Conservation (phyloP, 2,888 invertebrate genomes). For the Polyploca ridens region DNA sequence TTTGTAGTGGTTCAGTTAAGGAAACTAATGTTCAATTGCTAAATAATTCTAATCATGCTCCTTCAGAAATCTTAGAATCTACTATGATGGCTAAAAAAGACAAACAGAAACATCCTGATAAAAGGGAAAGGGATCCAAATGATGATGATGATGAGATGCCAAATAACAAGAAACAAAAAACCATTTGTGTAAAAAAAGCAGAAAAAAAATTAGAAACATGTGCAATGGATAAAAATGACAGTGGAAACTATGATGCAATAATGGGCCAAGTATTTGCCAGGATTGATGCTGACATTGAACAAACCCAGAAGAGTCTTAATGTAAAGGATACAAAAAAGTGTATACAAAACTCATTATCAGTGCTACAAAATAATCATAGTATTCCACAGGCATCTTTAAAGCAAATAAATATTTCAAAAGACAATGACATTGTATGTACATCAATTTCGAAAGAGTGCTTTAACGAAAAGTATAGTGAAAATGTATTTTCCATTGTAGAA, state of each 20-base stretch:
- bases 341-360: not conserved
- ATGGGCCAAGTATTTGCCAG: conserved; percentile 73
- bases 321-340: conserved; percentile 10
- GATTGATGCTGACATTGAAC: conserved; percentile 71
- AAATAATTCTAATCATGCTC: conserved; percentile 46
- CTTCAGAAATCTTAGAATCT: conserved; percentile 65
- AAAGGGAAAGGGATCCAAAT: conserved; percentile 53
- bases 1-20: conserved; percentile 65
- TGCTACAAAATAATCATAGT: not conserved
- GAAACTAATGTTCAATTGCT: conserved; percentile 55
- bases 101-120: conserved; percentile 49
- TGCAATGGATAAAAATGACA: conserved; percentile 35
- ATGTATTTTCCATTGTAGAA: conserved; percentile 65
- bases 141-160: conserved; percentile 38
- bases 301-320: conserved; percentile 45
- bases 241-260: conserved; percentile 69
- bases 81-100: conserved; percentile 41
- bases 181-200: conserved; percentile 22
- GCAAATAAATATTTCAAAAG: not conserved
- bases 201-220: conserved; percentile 15
- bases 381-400: not conserved
- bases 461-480: conserved; percentile 67
- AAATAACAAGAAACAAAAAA: conserved; percentile 58
- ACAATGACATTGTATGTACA: conserved; percentile 2
- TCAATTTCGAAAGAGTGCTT: not conserved